Evolutionary conservation across 2,797 vertebrate genomes (phyloP), one percentile per base, ranked within the genome.

Genomic region (Discoglossus pictus): DNA sequence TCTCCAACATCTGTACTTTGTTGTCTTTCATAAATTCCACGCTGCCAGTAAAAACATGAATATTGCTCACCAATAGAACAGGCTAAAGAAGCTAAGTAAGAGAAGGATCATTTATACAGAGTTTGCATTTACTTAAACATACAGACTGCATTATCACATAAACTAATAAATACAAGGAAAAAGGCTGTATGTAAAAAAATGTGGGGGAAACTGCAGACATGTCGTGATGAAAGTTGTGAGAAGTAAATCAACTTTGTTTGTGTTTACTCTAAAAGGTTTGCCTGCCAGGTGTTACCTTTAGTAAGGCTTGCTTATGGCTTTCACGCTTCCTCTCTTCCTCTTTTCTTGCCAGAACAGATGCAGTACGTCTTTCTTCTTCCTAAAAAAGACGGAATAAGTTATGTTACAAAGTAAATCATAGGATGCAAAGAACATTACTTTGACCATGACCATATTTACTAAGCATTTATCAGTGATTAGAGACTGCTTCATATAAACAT

Each of bases 351-450:
- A 93, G 90, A 78, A 94, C 79, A 75, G 92, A 94, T 84, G 94
- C 96, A 83, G 93, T 87, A 73, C 96, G 97, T 86, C 95, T 93
- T 89, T 99, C 97, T 92, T 99, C 97, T 84, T 99, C 97, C 97
- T 99, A 78, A 43, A 79, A 52, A 50, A 74, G 42, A 55, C 0
- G 20, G 27, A 63, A 60, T 1, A 43, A 56, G 43, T 17, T 18
- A 47, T 38, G 38, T 34, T 51, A 35, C 74, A 65, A 31, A 31
- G 8, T n/a, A 31, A 31, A 31, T 31, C 27, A 31, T 31, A 31
- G 27, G 27, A 8, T 31, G 27, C n/a, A n/a, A n/a, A n/a, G n/a
- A n/a, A n/a, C n/a, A n/a, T n/a, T n/a, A n/a, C n/a, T n/a, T n/a
- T n/a, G n/a, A n/a, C n/a, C n/a, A n/a, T n/a, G n/a, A n/a, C n/a